phyloP scores from a whole-genome alignment of 2,797 vertebrate species.

The Hemitrygon akajei region DNA sequence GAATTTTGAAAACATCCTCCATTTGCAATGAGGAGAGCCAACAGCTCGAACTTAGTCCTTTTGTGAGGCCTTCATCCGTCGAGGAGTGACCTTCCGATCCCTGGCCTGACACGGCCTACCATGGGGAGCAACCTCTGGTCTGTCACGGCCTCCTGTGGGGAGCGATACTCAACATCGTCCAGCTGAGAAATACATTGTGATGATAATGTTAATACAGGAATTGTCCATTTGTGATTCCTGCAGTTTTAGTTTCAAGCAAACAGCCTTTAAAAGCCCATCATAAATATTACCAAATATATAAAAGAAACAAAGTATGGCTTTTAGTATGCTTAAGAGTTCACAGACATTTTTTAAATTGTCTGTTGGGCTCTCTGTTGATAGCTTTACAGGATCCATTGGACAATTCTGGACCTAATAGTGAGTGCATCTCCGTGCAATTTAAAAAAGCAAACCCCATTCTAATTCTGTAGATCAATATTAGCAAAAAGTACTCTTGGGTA shows the following conservation, averaged over 20 bases:
- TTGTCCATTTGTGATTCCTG: neutral
- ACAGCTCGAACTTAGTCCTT: too few species aligned
- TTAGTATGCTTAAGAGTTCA: neutral
- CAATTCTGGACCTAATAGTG: neutral
- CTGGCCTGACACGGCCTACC: too few species aligned
- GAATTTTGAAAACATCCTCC: too few species aligned
- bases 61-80: too few species aligned
- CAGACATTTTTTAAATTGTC: neutral
- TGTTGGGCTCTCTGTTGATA: neutral
- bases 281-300: neutral
- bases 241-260: neutral
- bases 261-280: neutral
- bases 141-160: too few species aligned
- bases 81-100: too few species aligned
- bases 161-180: neutral
- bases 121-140: too few species aligned
- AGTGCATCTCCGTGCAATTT: neutral
- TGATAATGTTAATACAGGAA: neutral
- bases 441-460: neutral
- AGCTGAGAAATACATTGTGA: neutral
- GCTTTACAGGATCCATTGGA: neutral
- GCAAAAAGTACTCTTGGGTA: too few species aligned
- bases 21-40: too few species aligned
- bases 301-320: neutral
- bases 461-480: too few species aligned